Evolutionary conservation across 2,888 invertebrate genomes (phyloP).

Genomic region (Nasonia oneida): DNA sequence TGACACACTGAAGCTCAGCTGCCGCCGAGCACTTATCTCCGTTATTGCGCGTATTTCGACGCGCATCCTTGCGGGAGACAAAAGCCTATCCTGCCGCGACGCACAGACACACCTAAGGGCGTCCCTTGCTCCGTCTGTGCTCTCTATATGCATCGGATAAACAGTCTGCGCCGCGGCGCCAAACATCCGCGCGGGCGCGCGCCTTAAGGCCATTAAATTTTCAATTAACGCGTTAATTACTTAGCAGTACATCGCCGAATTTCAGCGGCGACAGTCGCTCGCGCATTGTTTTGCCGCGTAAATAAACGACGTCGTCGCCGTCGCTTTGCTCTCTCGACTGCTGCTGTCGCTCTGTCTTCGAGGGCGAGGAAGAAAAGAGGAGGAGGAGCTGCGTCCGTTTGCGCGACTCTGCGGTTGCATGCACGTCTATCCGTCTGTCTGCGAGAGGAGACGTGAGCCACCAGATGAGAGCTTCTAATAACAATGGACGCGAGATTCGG

Average conservation of each 20-base stretch:
- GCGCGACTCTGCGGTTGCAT: background rate
- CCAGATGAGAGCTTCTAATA: slow-evolving; percentile 18
- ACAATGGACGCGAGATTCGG: background rate
- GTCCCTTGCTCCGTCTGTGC: background rate
- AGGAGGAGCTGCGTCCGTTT: background rate
- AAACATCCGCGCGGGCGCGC: background rate
- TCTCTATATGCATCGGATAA: background rate
- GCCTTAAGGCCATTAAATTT: slow-evolving; percentile 44
- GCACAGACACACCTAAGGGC: background rate
- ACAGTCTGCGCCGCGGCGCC: background rate
- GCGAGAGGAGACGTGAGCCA: background rate
- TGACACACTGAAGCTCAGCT: slow-evolving; percentile 36
- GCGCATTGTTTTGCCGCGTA: background rate
- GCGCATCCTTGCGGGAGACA: background rate
- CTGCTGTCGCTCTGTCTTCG: background rate
- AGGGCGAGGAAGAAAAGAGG: too few species aligned
- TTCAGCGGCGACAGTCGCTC: slow-evolving; percentile 16
- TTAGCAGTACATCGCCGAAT: slow-evolving; percentile 14
- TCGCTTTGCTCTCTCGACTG: background rate
- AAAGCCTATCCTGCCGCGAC: background rate
- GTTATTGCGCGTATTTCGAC: slow-evolving; percentile 28
- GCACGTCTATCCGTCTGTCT: background rate
- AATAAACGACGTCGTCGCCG: slow-evolving; percentile 8
- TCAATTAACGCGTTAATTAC: slow-evolving; percentile 52
- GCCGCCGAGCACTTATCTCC: slow-evolving; percentile 5